Evolutionary conservation across 1,140 invertebrate species (phyloP).

Genomic region (Chrysoperla carnea): DNA sequence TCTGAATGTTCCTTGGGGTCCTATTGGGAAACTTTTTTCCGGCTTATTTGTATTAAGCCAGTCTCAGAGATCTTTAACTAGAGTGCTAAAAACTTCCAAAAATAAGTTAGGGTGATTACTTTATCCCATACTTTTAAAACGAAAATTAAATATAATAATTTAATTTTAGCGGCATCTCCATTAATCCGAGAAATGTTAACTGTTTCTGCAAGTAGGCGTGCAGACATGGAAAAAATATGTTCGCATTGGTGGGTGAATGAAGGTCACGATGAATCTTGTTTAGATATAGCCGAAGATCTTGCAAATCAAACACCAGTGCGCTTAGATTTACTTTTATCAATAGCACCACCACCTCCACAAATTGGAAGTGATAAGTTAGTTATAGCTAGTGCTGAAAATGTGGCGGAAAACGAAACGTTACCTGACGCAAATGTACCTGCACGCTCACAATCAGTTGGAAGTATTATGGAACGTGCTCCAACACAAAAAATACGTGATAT

Average conservation of each 20-base stretch:
- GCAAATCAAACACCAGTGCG: constrained; percentile 79
- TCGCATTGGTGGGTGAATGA: constrained; percentile 89
- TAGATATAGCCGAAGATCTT: constrained; percentile 72
- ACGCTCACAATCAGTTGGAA: constrained; percentile 46
- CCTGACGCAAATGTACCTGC: constrained; percentile 25
- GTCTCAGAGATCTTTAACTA: too few relatives aligned
- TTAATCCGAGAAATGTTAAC: constrained; percentile 89
- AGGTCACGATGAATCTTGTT: constrained; percentile 63
- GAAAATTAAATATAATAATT: neutral
- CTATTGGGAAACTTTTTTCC: too few relatives aligned
- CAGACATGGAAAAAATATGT: constrained; percentile 87
- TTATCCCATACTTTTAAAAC: too few relatives aligned
- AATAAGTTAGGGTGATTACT: too few relatives aligned
- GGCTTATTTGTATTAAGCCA: too few relatives aligned
- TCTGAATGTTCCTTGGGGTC: too few relatives aligned
- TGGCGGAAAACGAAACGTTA: constrained; percentile 1
- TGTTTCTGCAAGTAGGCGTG: constrained; percentile 72
- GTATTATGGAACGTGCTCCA: constrained; percentile 35
- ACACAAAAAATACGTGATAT: constrained; percentile 15
- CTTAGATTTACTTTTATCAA: constrained; percentile 68
- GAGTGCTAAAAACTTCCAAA: too few relatives aligned
- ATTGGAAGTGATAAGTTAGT: constrained; percentile 43
- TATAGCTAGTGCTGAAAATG: constrained; percentile 33
- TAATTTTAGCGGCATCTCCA: constrained; percentile 66
- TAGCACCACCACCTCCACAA: constrained; percentile 48